Conservation (phyloP, 2,888 invertebrate genomes). For the Synanthedon formicaeformis region DNA sequence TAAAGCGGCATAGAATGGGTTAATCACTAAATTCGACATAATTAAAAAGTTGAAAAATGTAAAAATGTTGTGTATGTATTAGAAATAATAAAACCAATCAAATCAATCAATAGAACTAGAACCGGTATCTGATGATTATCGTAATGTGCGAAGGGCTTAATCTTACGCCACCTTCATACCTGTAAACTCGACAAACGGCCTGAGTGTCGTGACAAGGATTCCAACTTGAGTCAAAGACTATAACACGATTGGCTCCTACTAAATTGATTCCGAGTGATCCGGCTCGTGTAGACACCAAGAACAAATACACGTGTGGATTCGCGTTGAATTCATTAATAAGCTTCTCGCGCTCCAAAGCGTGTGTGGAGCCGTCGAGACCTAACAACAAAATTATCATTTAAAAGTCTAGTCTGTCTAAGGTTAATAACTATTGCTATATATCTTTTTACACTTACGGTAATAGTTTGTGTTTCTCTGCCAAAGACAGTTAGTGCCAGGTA, state of each 20-base stretch:
- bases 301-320: conserved; percentile 87
- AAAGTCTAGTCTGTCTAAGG: not conserved
- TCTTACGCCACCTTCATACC: conserved; percentile 31
- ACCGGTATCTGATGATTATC: no score
- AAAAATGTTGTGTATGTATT: no score
- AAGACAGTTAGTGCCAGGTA: conserved; percentile 76
- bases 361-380: conserved; percentile 96
- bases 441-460: conserved; percentile 78
- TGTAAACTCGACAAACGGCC: conserved; percentile 95
- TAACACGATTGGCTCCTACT: conserved; percentile 96
- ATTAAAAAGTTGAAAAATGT: no score
- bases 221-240: conserved; percentile 98
- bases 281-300: conserved; percentile 96
- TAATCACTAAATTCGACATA: no score
- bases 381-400: conserved; percentile 11
- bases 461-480: conserved; percentile 92
- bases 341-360: conserved; percentile 93
- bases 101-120: no score
- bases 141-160: no score
- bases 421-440: not conserved
- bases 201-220: conserved; percentile 99
- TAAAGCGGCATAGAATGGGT: no score
- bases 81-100: no score
- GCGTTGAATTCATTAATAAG: conserved; percentile 96
- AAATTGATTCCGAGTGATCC: conserved; percentile 97